Evolutionary conservation across 2,888 invertebrate species (phyloP), one percentile per base, ranked within the genome.

Genomic region (Drosophila stalkeri): DNA sequence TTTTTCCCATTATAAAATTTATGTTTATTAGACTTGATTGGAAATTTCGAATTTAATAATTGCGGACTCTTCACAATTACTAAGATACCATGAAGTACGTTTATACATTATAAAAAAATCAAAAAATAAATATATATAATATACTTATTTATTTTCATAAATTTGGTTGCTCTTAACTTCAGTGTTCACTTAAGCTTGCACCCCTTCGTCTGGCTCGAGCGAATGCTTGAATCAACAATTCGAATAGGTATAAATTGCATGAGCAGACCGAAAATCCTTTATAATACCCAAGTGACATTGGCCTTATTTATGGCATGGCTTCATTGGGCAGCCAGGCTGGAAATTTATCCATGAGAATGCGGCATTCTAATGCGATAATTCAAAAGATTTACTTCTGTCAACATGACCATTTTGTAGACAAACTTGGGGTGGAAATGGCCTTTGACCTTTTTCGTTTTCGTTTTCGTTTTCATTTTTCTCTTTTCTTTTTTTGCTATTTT

Each of bases 301-400:
- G 57, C 56, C 82, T 81, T 89, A 90, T 91, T 91, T 91, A 91
- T 78, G 90, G 81, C 80, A 91, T 89, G 82, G 81, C 91, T 91
- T 90, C 82, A 92, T 91, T 81, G 80, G 83, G 73, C 75, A 68
- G 63, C 62, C 46, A 18, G 49, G 37, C 67, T 33, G 47, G 64
- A 74, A 72, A 77, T 86, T 69, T 82, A 82, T 84, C 81, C 81
- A 87, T 81, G 87, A 86, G 84, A 89, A 80, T 90, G 90, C 72
- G 84, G 86, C 82, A 82, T 82, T 88, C 88, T 86, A 90, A 89
- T 90, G 90, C 89, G 83, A 91, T 91, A 90, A 92, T 92, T 92
- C 90, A 91, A 86, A 85, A 91, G 92, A 91, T 91, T 92, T 92
- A 91, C 90, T 90, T 91, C 91, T 91, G 91, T 92, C 92, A 92